phyloP scores from a whole-genome alignment of 2,888 invertebrate species.

The Acanthosepion pharaonis region DNA sequence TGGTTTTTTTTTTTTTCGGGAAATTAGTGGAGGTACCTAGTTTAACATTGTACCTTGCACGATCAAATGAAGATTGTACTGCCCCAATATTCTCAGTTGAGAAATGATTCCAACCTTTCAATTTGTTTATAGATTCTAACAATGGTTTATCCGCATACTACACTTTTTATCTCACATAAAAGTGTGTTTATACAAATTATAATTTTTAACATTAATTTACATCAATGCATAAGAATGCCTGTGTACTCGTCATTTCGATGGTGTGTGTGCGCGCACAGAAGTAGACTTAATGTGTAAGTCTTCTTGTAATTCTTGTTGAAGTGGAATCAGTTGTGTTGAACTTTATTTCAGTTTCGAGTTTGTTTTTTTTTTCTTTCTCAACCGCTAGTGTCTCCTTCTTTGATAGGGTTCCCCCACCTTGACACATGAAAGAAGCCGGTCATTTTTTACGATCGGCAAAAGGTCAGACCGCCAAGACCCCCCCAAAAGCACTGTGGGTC shows the following conservation, averaged over 20 bases:
- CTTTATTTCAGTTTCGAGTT: neutral
- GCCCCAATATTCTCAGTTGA: no score
- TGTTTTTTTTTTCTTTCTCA: neutral
- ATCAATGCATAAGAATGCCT: no score
- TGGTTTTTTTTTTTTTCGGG: no score
- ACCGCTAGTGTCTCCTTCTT: neutral
- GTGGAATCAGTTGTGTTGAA: neutral
- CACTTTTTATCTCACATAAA: no score
- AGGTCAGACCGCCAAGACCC: neutral
- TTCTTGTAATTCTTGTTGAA: neutral
- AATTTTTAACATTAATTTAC: no score
- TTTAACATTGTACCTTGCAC: no score
- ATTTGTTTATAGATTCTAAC: no score
- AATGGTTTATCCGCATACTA: no score
- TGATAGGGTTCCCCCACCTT: neutral
- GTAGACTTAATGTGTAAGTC: neutral
- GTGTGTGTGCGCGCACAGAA: neutral
- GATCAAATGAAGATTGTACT: neutral
- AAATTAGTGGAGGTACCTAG: no score
- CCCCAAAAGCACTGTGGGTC: neutral
- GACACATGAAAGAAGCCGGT: constrained; percentile 8
- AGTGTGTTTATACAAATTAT: no score
- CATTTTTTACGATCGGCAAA: neutral
- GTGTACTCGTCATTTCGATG: neutral
- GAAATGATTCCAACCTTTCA: no score